Conservation (phyloP, 2,797 vertebrate species). For the Scleropages formosus region DNA sequence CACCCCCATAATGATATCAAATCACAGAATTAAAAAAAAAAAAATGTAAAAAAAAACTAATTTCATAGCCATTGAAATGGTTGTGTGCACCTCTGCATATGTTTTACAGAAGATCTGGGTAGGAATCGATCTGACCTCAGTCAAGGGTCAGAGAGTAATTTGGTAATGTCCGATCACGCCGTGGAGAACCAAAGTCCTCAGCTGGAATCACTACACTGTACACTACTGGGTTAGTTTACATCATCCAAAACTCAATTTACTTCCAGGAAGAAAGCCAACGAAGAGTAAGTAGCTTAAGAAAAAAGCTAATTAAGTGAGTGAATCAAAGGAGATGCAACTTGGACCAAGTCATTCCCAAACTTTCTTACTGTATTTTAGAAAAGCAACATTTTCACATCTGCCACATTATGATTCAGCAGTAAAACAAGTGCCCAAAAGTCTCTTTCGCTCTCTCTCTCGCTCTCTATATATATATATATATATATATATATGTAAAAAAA, state of each 20-base stretch:
- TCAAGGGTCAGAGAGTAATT: slow-evolving; percentile 44
- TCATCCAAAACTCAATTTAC: slow-evolving; percentile 73
- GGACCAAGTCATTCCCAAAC: slow-evolving; percentile 45
- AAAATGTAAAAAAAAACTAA: slow-evolving; percentile 9
- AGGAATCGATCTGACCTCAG: neutral
- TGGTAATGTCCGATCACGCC: slow-evolving; percentile 43
- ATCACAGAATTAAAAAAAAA: neutral
- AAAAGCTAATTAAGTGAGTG: slow-evolving; percentile 69
- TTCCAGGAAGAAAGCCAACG: slow-evolving; percentile 66
- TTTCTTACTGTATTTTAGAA: slow-evolving; percentile 37
- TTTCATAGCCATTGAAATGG: neutral
- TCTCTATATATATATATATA: neutral
- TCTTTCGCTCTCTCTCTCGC: too few relatives aligned
- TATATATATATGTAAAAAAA: neutral
- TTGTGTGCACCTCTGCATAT: too few relatives aligned
- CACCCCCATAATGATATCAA: too few relatives aligned
- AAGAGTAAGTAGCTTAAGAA: slow-evolving; percentile 66
- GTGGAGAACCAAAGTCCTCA: slow-evolving; percentile 40
- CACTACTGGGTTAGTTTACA: slow-evolving; percentile 66
- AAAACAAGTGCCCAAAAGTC: too few relatives aligned
- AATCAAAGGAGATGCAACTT: slow-evolving; percentile 45
- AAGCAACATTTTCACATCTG: neutral
- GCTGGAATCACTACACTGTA: slow-evolving; percentile 49
- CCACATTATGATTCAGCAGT: neutral
- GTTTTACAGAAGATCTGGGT: slow-evolving; percentile 32